Percentiles rank a stretch among this genome's conserved stretches.
These are phyloP conservation scores for Zophobas morio DNA, from an alignment of 1,140 invertebrate genomes.

Conservation along the genomic window DNA sequence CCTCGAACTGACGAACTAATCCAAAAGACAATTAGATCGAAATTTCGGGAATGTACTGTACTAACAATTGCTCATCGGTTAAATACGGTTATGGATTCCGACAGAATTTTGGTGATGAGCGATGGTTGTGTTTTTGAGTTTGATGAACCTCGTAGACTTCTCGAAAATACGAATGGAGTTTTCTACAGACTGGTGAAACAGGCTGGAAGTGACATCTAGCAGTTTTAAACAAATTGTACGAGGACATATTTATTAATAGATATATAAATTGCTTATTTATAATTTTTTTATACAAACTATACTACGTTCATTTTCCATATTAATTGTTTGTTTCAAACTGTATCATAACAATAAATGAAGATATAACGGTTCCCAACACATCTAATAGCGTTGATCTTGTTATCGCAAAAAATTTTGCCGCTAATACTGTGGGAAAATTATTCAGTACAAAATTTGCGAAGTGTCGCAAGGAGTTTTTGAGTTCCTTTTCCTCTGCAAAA, in stretches of 20 bases:
- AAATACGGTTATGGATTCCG: constrained; percentile 79
- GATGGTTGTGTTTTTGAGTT: constrained; percentile 71
- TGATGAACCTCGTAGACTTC: constrained; percentile 73
- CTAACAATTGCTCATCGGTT: constrained; percentile 80
- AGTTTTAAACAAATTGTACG: too few relatives aligned
- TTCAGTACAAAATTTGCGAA: neutral
- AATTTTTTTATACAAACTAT: too few relatives aligned
- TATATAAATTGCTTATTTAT: too few relatives aligned
- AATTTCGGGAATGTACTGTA: constrained; percentile 76
- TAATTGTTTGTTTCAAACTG: neutral
- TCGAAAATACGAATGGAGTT: constrained; percentile 66
- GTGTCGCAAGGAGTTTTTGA: neutral
- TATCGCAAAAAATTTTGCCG: neutral
- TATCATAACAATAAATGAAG: constrained; percentile 2
- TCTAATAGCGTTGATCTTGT: neutral
- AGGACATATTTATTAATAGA: too few relatives aligned
- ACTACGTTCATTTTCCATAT: neutral
- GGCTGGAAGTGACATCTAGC: neutral
- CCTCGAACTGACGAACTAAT: constrained; percentile 74
- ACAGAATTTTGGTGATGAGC: constrained; percentile 63
- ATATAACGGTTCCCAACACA: neutral
- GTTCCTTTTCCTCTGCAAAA: neutral
- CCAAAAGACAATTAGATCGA: constrained; percentile 72
- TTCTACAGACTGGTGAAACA: constrained; percentile 17
- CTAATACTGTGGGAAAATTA: neutral